phyloP scores from a whole-genome alignment of 2,113 vertebrate genomes.

The Xenus cinereus region DNA sequence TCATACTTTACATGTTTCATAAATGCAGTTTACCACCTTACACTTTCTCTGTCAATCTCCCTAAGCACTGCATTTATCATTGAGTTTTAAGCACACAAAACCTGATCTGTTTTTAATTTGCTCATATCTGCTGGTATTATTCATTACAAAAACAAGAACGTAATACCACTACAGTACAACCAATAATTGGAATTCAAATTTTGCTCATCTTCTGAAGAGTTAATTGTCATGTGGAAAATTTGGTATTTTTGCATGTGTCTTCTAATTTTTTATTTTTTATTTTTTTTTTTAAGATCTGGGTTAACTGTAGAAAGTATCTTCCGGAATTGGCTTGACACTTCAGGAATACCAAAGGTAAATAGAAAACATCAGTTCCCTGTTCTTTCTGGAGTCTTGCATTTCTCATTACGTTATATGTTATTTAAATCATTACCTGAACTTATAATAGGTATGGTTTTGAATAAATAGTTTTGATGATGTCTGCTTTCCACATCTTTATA shows the following conservation, averaged over 20 bases:
- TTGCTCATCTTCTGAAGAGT: not conserved
- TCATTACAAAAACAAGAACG: not conserved
- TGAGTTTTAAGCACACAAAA: not conserved
- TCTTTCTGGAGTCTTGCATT: not conserved
- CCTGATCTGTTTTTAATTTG: not conserved
- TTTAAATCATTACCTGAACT: not conserved
- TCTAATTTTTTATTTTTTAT: not conserved
- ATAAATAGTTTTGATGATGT: not conserved
- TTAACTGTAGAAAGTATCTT: slow-evolving; percentile 85
- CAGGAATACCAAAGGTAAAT: slow-evolving; percentile 90
- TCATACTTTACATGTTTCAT: not conserved
- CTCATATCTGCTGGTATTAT: not conserved
- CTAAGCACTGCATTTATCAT: not conserved
- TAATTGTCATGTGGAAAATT: not conserved
- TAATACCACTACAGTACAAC: not conserved
- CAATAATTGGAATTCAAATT: not conserved
- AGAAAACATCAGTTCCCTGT: not conserved
- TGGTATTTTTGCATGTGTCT: fast-evolving
- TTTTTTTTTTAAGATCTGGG: slow-evolving; percentile 81
- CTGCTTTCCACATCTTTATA: not conserved
- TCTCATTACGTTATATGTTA: not conserved
- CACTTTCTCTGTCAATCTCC: not conserved
- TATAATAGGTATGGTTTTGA: not conserved
- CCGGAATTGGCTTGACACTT: slow-evolving; percentile 89
- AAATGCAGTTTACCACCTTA: not conserved